These are phyloP conservation scores for Agriopis marginaria DNA, from an alignment of 2,888 invertebrate species.

Conservation along the genomic window DNA sequence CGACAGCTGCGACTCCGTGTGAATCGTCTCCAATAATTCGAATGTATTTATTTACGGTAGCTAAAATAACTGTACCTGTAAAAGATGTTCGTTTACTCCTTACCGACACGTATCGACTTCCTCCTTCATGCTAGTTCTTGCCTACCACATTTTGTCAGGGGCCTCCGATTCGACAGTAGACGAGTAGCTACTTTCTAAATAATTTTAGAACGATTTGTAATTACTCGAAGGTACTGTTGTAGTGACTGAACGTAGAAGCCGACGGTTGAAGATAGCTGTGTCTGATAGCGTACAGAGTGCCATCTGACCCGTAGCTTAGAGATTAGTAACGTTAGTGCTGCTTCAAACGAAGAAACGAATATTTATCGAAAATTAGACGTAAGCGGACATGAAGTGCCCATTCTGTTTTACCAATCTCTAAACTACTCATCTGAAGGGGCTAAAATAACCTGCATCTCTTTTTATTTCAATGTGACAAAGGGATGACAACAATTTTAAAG, in stretches of 20 bases:
- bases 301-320: conserved; percentile 83
- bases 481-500: too few species aligned
- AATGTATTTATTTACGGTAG: conserved; percentile 35
- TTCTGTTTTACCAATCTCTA: too few species aligned
- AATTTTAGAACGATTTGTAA: conserved; percentile 38
- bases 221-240: conserved; percentile 30
- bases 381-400: conserved; percentile 64
- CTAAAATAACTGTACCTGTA: conserved; percentile 36
- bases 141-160: conserved; percentile 38
- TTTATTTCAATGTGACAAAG: too few species aligned
- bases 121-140: conserved; percentile 47
- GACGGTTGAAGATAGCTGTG: conserved; percentile 63
- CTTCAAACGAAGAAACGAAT: conserved; percentile 83
- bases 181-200: conserved; percentile 42
- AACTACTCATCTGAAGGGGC: too few species aligned
- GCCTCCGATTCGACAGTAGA: conserved; percentile 36
- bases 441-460: too few species aligned
- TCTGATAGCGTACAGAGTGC: conserved; percentile 78
- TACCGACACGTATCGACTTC: conserved; percentile 35
- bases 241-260: conserved; percentile 41
- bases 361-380: conserved; percentile 79
- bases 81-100: conserved; percentile 36
- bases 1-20: conserved; percentile 22
- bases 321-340: conserved; percentile 75
- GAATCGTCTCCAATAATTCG: conserved; percentile 30